Evolutionary conservation across 2,113 vertebrate genomes (phyloP).

Genomic region (Perca schrenkii): DNA sequence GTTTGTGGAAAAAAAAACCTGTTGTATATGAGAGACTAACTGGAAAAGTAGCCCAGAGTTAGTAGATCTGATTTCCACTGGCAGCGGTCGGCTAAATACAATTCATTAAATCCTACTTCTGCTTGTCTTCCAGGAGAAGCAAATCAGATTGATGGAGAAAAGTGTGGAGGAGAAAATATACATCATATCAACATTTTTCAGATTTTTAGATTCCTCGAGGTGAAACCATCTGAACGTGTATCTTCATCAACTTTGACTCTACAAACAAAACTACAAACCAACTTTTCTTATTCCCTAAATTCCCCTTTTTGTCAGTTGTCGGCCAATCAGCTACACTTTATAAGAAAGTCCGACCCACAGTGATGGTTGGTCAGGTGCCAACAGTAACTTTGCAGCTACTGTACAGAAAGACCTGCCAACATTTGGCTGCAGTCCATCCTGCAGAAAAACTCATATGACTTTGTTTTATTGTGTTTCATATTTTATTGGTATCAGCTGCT

Average conservation of each 20-base stretch:
- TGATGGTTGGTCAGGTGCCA: slow-evolving; percentile 22
- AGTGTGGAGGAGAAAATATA: too few relatives aligned
- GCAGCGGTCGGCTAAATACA: slow-evolving; percentile 15
- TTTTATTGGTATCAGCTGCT: slow-evolving; percentile 55
- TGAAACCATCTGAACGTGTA: too few relatives aligned
- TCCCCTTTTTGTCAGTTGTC: background rate
- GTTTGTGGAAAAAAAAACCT: slow-evolving; percentile 37
- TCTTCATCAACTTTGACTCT: background rate
- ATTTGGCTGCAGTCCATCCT: slow-evolving; percentile 22
- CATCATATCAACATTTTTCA: background rate
- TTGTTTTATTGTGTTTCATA: slow-evolving; percentile 33
- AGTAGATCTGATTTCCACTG: slow-evolving; percentile 54
- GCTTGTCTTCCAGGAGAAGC: background rate
- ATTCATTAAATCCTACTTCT: slow-evolving; percentile 32
- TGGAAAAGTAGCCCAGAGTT: slow-evolving; percentile 54
- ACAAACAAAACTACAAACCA: background rate
- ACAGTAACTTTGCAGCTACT: slow-evolving; percentile 27
- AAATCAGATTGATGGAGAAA: background rate
- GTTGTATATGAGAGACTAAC: slow-evolving; percentile 53
- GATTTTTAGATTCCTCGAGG: background rate
- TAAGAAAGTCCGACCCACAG: background rate
- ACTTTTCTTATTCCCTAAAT: background rate
- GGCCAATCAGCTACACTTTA: slow-evolving; percentile 5
- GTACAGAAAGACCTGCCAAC: slow-evolving; percentile 1
- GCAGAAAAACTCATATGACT: slow-evolving; percentile 26